These are phyloP conservation scores for Arrhamphus sclerolepis DNA, from an alignment of 2,797 vertebrate species.

Conservation along the genomic window DNA sequence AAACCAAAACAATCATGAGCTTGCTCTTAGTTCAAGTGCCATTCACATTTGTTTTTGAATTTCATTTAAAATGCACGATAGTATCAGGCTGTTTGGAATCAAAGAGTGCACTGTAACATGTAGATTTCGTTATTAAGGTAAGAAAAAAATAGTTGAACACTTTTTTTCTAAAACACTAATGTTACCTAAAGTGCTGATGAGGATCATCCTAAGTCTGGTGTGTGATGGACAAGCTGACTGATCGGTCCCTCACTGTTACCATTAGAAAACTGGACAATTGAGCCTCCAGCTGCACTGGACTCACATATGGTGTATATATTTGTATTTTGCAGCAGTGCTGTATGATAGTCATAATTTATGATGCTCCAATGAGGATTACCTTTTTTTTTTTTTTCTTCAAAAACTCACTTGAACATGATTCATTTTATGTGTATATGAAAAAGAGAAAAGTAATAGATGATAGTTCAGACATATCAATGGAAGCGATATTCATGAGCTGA, in stretches of 20 bases:
- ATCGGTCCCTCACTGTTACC: constrained; percentile 36
- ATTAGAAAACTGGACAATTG: constrained; percentile 34
- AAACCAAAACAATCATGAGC: constrained; percentile 5
- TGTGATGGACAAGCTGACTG: constrained; percentile 17
- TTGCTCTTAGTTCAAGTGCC: constrained; percentile 5
- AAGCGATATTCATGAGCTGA: constrained; percentile 30
- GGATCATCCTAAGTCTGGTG: constrained; percentile 9
- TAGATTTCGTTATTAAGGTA: neutral
- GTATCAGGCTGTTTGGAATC: constrained; percentile 1
- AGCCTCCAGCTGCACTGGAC: constrained; percentile 45
- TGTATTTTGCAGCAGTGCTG: constrained; percentile 60
- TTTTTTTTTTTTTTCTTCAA: constrained; percentile 12
- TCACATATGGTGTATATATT: constrained; percentile 64
- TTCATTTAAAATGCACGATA: neutral
- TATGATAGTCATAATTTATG: constrained; percentile 63
- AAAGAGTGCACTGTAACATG: constrained; percentile 1
- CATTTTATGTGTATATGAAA: constrained; percentile 32
- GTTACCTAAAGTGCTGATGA: constrained; percentile 24
- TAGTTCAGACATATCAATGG: constrained; percentile 24
- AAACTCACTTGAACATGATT: constrained; percentile 27
- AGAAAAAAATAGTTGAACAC: constrained; percentile 2
- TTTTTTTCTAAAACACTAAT: neutral
- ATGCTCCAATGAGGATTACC: constrained; percentile 27
- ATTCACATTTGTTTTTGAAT: constrained; percentile 2
- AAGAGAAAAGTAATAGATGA: constrained; percentile 24